Conservation (phyloP, 2,113 vertebrate genomes). For the Marmota monax region DNA sequence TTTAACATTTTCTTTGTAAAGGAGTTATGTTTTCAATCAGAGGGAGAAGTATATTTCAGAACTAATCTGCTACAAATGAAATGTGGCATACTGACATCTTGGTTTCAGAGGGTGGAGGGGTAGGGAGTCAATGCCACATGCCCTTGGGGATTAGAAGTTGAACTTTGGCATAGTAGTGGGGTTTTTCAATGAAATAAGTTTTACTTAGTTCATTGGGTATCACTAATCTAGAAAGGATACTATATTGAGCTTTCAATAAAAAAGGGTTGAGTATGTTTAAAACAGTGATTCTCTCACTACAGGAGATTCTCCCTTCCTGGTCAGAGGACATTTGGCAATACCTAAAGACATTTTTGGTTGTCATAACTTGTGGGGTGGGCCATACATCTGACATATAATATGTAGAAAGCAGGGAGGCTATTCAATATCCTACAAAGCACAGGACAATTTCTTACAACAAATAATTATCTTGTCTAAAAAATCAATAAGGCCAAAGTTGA, state of each 20-base stretch:
- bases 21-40: conserved; percentile 79
- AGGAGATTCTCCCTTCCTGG: not conserved
- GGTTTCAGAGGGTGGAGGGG: conserved; percentile 28
- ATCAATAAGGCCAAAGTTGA: not conserved
- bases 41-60: conserved; percentile 73
- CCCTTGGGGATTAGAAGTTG: not conserved
- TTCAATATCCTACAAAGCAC: not conserved
- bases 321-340: not conserved
- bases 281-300: not conserved
- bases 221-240: conserved; percentile 5
- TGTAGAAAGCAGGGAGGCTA: not conserved
- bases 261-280: not conserved
- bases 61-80: conserved; percentile 66
- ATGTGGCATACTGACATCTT: conserved; percentile 21
- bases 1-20: conserved; percentile 85
- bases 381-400: not conserved
- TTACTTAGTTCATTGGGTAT: conserved; percentile 41
- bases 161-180: not conserved
- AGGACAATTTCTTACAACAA: not conserved
- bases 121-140: accelerated
- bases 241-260: not conserved
- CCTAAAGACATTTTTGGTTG: not conserved
- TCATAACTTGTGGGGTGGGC: not conserved
- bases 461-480: not conserved
- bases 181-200: conserved; percentile 42